Percentiles rank a stretch among this genome's conserved stretches.
Evolutionary conservation across 2,797 vertebrate species (phyloP).

Genomic region (Emydoidea blandingii): DNA sequence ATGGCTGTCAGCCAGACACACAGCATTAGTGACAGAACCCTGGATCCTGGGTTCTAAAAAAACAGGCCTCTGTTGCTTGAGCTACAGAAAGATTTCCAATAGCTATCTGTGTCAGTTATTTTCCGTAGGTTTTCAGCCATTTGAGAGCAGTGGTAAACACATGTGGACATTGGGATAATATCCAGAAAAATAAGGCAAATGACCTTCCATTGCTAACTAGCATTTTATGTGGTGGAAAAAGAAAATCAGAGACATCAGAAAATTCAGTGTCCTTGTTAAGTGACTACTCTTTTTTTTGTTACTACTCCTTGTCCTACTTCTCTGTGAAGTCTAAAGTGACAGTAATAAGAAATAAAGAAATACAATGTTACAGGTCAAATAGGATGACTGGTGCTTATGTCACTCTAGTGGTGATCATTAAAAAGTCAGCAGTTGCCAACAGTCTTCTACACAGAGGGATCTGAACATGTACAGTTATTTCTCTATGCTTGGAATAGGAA

Average conservation of each 20-base stretch:
- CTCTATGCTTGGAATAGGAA: not conserved
- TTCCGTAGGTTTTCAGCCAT: not conserved
- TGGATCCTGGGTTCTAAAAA: not conserved
- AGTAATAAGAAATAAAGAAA: not conserved
- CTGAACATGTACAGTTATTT: not conserved
- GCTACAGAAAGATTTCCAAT: not conserved
- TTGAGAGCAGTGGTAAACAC: not conserved
- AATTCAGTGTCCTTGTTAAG: not conserved
- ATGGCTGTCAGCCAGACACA: not conserved
- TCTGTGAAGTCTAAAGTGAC: not conserved
- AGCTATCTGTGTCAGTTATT: not conserved
- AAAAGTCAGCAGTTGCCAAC: not conserved
- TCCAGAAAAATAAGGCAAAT: not conserved
- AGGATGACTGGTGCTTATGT: not conserved
- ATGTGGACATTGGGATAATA: not conserved
- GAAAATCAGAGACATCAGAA: not conserved
- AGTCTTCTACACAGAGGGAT: not conserved
- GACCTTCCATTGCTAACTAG: not conserved
- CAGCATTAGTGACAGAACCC: not conserved
- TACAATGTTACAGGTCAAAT: not conserved
- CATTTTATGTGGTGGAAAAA: not conserved
- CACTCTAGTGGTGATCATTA: not conserved
- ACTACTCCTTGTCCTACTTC: too few species aligned
- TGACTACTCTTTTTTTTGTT: not conserved
- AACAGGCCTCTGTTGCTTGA: not conserved